Base-by-base conservation (phyloP, 2,888 invertebrate genomes). In the Julus scanicus region DNA sequence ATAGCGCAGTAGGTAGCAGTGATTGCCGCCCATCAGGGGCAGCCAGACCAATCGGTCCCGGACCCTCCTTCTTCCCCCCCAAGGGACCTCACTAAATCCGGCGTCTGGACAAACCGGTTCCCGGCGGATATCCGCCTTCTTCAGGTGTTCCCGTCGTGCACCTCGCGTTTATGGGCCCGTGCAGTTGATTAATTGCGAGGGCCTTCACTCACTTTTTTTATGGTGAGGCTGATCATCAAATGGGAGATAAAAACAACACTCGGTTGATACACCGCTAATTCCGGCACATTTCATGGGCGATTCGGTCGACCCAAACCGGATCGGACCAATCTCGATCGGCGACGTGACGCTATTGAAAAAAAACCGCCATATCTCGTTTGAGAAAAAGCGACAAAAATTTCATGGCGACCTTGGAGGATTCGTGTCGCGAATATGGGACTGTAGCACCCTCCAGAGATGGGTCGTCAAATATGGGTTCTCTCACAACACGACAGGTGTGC, bases 141-240 rank as follows among this genome's bases (percentile, higher is more conserved):
- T 63, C 63, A 63, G 63, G 63, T 63, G 63, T 63, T 63, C 63
- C 63, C 63, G 63, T 17, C 63, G 63, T 63, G 63, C 63, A 63
- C 63, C 63, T 63, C 63, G 63, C 63, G 3, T 63, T 63, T 63
- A 63, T 63, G 63, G 63, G 63, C 63, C 63, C 4, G 20, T 15
- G 63, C 17, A 63, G 63, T 63, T 63, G 63, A 63, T 63, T 63
- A 63, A 63, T 63, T 63, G 17, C 63, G 63, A 63, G 63, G 63
- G 63, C 63, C 63, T 63, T 63, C 63, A 63, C 63, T 63, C 63
- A 63, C n/a, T 63, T 63, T 29, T 29, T 63, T 63, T 63, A 63
- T 63, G 13, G 63, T 63, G 20, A n/a, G n/a, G 17, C n/a, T n/a
- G 63, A 63, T 63, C 63, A 63, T 63, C 63, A 63, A 63, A 63